Conservation (phyloP, 1,140 invertebrate species). For the Cydia amplana region DNA sequence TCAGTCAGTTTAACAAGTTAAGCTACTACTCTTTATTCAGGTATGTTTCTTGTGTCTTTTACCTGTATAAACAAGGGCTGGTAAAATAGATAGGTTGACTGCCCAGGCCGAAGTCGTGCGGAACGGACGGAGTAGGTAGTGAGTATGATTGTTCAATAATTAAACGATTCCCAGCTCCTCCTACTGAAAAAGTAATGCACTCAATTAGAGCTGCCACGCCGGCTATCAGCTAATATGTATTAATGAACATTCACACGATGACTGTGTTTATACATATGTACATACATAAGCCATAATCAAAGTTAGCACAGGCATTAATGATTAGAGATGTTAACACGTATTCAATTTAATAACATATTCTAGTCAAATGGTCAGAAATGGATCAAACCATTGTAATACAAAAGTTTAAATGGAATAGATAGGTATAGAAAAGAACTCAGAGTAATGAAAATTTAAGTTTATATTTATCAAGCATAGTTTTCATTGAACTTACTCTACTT, state of each 20-base stretch:
- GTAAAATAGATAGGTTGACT: too few relatives aligned
- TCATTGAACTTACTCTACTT: too few relatives aligned
- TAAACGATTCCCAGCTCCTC: background rate
- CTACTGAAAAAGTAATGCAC: constrained; percentile 6
- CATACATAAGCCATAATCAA: background rate
- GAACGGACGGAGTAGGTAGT: background rate
- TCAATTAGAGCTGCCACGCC: background rate
- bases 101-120: background rate
- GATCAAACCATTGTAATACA: too few relatives aligned
- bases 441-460: too few relatives aligned
- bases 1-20: too few relatives aligned
- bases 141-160: background rate
- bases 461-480: too few relatives aligned
- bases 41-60: too few relatives aligned
- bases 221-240: background rate
- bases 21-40: too few relatives aligned
- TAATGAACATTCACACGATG: background rate
- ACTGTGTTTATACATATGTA: background rate
- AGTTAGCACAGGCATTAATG: background rate
- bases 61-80: too few relatives aligned
- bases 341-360: background rate
- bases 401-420: too few relatives aligned
- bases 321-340: background rate
- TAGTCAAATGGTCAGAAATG: background rate
- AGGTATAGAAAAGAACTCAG: too few relatives aligned